Conservation (phyloP, 2,113 vertebrate genomes). For the Ciconia boyciana region DNA sequence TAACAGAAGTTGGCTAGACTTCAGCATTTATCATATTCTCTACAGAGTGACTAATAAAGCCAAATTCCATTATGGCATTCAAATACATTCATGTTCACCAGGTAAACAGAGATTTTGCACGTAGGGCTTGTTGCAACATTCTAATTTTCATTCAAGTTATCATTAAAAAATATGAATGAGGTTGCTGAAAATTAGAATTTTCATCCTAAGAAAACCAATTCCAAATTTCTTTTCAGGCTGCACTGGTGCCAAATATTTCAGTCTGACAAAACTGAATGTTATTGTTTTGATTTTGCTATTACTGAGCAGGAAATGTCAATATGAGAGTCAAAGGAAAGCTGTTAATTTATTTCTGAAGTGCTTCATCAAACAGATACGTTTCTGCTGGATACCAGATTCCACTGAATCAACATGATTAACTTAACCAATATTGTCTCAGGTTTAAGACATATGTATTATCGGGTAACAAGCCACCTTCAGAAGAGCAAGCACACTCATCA, state of each 20-base stretch:
- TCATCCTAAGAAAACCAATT: neutral
- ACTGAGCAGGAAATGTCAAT: neutral
- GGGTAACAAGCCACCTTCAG: neutral
- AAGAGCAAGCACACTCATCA: neutral
- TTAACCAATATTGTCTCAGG: neutral
- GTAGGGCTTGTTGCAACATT: neutral
- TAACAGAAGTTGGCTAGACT: neutral
- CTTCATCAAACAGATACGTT: neutral
- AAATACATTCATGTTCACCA: neutral
- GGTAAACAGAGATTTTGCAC: neutral
- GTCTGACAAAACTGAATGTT: neutral
- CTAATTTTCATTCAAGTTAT: neutral
- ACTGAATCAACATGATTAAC: neutral
- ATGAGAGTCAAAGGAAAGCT: neutral
- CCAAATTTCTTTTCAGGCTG: neutral
- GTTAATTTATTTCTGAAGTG: neutral
- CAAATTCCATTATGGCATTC: neutral
- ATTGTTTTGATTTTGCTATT: neutral
- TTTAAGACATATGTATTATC: neutral
- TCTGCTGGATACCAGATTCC: neutral
- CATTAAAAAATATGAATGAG: neutral
- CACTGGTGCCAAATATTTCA: neutral
- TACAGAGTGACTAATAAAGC: conserved; percentile 14
- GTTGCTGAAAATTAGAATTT: neutral
- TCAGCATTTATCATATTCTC: neutral